Evolutionary conservation across 2,113 vertebrate genomes (phyloP), one percentile per base, ranked within the genome.

Genomic region (Craseonycteris thonglongyai): DNA sequence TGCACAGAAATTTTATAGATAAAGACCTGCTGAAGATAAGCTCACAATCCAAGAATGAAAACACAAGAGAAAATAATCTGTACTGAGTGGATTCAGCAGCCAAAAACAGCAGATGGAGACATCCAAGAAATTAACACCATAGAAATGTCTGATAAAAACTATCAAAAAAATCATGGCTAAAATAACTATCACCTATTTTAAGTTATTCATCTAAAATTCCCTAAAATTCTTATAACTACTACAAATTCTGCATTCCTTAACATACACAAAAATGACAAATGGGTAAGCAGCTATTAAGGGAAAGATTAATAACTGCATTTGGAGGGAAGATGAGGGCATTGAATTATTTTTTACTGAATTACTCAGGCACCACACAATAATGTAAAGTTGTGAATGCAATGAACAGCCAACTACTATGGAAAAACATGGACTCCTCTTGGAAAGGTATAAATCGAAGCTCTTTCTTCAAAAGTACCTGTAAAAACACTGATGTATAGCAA

Each of bases 191-290:
- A 93, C 74, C 40, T 87, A 86, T 82, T 89, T 91, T 72, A 80
- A 86, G 21, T 91, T 79, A 94, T 78, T 78, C 76, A 45, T 61
- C 28, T 91, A 68, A 96, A 97, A 78, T 61, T 22, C 65, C 38
- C 61, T 49, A 59, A 81, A 76, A 84, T 69, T 69, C 68, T 88
- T 59, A 42, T 78, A 58, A 80, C 38, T 71, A 65, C 26, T 63
- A 54, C 11, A 88, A 78, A 85, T 61, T 90, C 78, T 94, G 5
- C 69, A 89, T 86, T 86, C 18, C 28, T 96, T 96, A 85, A 58
- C 78, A 72, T 28, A 79, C 15, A 95, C 26, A 81, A 91, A 93
- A 93, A 80, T 74, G 51, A 93, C 86, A 92, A 85, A 65, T 80
- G 40, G n/a, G 45, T 56, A 18, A 91, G 40, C 38, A 51, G 45